Evolutionary conservation across 2,888 invertebrate species (phyloP).

Genomic region (Nymphalis polychloros): DNA sequence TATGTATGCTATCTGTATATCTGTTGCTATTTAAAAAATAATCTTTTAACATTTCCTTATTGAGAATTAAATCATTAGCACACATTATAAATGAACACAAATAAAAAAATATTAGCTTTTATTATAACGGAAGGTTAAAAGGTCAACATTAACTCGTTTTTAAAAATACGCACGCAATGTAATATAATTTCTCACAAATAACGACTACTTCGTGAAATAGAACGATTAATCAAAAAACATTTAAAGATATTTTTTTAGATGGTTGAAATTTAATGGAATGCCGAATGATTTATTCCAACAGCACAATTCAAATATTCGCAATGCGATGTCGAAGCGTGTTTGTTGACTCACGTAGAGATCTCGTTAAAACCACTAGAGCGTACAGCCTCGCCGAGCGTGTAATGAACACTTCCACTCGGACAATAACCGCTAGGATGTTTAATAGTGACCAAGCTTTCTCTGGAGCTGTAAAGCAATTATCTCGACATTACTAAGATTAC

Average conservation of each 20-base stretch:
- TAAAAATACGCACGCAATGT: constrained; percentile 2
- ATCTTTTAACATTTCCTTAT: neutral
- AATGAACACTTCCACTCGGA: constrained; percentile 77
- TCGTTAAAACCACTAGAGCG: constrained; percentile 71
- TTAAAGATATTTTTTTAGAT: too few species aligned
- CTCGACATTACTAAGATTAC: constrained; percentile 38
- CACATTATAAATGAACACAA: too few species aligned
- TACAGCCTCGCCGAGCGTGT: constrained; percentile 67
- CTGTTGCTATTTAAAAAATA: neutral
- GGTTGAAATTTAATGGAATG: neutral
- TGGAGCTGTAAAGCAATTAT: constrained; percentile 58
- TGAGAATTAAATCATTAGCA: neutral
- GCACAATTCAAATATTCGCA: constrained; percentile 18
- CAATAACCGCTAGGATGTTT: constrained; percentile 73
- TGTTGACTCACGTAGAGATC: constrained; percentile 50
- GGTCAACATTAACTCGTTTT: constrained; percentile 48
- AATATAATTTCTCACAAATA: neutral
- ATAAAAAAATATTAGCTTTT: constrained; percentile 19
- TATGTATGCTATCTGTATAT: constrained; percentile 12
- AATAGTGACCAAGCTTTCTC: constrained; percentile 68
- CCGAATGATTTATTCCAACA: neutral
- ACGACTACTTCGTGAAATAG: constrained; percentile 9
- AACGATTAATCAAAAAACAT: too few species aligned
- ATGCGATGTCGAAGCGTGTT: constrained; percentile 29
- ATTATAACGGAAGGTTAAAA: constrained; percentile 47